These are phyloP conservation scores for Gavialis gangeticus DNA, from an alignment of 2,113 vertebrate species.

Conservation along the genomic window DNA sequence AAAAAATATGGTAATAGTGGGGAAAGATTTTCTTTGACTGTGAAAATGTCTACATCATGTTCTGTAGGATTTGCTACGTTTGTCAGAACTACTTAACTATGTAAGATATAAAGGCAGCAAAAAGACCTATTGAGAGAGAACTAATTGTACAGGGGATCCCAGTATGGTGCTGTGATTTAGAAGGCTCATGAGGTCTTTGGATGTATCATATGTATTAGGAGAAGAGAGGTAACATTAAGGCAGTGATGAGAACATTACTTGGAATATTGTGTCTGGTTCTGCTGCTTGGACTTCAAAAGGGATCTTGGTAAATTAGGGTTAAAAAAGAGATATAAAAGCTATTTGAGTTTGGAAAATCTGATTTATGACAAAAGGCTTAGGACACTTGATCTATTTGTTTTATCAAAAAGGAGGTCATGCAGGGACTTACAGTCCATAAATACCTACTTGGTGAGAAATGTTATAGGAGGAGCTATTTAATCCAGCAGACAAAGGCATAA, in stretches of 20 bases:
- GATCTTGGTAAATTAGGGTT: conserved; percentile 15
- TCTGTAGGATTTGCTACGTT: background rate
- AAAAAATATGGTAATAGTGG: background rate
- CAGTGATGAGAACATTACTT: background rate
- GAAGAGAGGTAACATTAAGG: conserved; percentile 1
- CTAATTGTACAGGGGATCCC: background rate
- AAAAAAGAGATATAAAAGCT: conserved; percentile 20
- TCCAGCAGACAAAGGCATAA: background rate
- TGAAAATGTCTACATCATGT: background rate
- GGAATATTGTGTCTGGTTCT: conserved; percentile 4
- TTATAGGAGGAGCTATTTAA: background rate
- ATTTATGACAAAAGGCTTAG: background rate
- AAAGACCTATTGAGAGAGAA: background rate
- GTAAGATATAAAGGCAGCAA: background rate
- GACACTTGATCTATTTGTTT: background rate
- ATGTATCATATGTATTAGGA: background rate
- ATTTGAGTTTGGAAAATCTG: conserved; percentile 28
- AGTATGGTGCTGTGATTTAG: background rate
- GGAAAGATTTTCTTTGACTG: background rate
- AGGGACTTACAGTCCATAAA: background rate
- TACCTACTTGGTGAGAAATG: background rate
- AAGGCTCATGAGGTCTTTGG: conserved; percentile 23
- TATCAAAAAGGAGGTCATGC: background rate
- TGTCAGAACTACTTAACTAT: background rate
- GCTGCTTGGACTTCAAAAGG: background rate